Percentiles rank a stretch among this genome's conserved stretches.
phyloP scores from a whole-genome alignment of 2,113 vertebrate genomes.

The Carettochelys insculpta region DNA sequence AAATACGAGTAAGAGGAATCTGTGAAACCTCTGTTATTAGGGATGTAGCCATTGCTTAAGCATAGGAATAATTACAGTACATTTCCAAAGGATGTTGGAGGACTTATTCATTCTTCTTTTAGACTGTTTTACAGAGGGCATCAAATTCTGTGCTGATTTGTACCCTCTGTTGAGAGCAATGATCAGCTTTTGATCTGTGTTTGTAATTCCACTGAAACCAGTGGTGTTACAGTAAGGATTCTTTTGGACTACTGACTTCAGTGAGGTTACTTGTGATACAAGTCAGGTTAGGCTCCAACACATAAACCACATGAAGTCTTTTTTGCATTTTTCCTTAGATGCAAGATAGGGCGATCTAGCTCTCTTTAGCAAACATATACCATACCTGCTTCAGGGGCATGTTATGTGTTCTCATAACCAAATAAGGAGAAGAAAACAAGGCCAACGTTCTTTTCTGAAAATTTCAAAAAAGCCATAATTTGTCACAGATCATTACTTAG shows the following conservation, averaged over 20 bases:
- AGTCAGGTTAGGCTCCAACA: background rate
- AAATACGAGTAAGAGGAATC: background rate
- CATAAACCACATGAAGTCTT: background rate
- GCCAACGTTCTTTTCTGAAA: background rate
- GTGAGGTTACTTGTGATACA: background rate
- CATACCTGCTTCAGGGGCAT: background rate
- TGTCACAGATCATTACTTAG: background rate
- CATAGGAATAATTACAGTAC: background rate
- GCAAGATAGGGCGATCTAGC: background rate
- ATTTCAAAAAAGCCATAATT: background rate
- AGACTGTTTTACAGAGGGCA: background rate
- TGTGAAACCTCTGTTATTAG: background rate
- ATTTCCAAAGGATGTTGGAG: background rate
- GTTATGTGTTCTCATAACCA: background rate
- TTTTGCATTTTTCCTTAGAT: background rate
- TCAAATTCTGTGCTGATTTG: background rate
- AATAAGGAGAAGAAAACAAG: background rate
- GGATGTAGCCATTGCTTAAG: background rate
- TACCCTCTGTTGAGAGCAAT: accelerated
- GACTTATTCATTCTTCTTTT: background rate
- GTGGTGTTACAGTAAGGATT: background rate
- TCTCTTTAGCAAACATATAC: background rate
- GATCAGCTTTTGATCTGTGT: too few species aligned
- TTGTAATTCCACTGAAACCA: background rate
- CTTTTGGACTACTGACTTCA: background rate